Conservation (phyloP, 2,888 invertebrate species). For the Andrena bicolor region DNA sequence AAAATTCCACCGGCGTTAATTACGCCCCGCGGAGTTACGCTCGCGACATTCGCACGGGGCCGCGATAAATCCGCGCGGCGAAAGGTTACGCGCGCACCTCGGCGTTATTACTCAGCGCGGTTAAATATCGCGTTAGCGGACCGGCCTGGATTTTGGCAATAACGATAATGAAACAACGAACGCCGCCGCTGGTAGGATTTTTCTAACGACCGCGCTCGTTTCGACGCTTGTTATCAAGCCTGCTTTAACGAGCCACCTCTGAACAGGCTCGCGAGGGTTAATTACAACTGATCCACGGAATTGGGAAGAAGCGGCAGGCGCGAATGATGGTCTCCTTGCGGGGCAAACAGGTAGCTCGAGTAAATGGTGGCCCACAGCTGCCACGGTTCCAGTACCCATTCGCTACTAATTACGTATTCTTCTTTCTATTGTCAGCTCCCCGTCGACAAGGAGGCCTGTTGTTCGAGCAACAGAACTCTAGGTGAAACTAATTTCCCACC, state of each 20-base stretch:
- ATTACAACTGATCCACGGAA: conserved; percentile 62
- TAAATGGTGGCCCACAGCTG: conserved; percentile 3
- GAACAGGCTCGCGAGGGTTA: conserved; percentile 32
- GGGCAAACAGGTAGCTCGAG: conserved; percentile 19
- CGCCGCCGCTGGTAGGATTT: conserved; percentile 23
- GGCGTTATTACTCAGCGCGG: conserved; percentile 54
- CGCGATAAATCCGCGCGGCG: conserved; percentile 45
- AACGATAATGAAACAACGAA: conserved; percentile 59
- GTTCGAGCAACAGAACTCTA: conserved; percentile 71
- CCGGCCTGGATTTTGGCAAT: conserved; percentile 54
- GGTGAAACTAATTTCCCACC: conserved; percentile 80
- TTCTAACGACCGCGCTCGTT: conserved; percentile 54
- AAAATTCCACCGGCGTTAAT: conserved; percentile 44
- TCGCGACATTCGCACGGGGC: conserved; percentile 36
- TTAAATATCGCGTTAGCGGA: conserved; percentile 53
- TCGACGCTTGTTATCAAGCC: conserved; percentile 53
- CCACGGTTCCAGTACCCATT: conserved; percentile 69
- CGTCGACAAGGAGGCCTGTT: conserved; percentile 63
- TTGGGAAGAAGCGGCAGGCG: conserved; percentile 60
- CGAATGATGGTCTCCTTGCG: conserved; percentile 55
- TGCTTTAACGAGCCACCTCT: conserved; percentile 35
- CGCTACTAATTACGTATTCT: conserved; percentile 77
- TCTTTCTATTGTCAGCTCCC: conserved; percentile 50
- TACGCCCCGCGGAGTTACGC: conserved; percentile 49
- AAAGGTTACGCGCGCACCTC: conserved; percentile 40